Evolutionary conservation across 2,113 vertebrate species (phyloP), one percentile per base, ranked within the genome.

Genomic region (Apodemus sylvaticus): DNA sequence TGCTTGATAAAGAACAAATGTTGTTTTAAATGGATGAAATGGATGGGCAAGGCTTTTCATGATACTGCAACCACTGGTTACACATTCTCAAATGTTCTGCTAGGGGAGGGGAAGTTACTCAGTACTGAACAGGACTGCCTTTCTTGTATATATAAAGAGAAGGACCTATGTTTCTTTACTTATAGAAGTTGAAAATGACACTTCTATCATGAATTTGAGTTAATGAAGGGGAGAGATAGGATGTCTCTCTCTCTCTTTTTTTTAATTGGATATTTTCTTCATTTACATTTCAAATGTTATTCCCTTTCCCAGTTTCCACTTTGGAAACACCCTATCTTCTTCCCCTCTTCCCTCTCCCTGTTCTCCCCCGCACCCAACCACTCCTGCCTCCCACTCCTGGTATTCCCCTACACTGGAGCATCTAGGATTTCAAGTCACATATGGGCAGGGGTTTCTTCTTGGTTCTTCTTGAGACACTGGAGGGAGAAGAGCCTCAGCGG

Each of bases 1-100:
- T 95, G 42, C 17, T 88, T 77, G 86, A 97, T 94, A 92, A 95
- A 97, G 97, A 93, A 93, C 73, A 89, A 95, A 92, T 94, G 83
- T 76, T 95, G 79, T 94, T 93, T 93, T 79, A 96, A 91, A 89
- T 55, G 14, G 13, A 42, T 85, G 14, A 39, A 42, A 74, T 42
- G n/a, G 20, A 74, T 68, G 31, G 53, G 53, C 79, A 93, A 95
- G 70, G 24, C 36, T 77, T 88, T 96, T 92, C 29, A 53, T 86
- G 85, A 36, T 93, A 29, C 90, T 58, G 24, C 42, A 31, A 2
- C 19, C 42, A 48, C 39, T 42, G 45, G 48, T 58, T 68, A 86
- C 79, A 91, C 85, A 58, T 29, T 73, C 34, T 71, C 36, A 93
- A n/a, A n/a, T 34, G 5, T 20, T 16, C 3, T 16, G 79, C 71